Evolutionary conservation across 2,797 vertebrate species (phyloP).

Genomic region (Mareca strepera): DNA sequence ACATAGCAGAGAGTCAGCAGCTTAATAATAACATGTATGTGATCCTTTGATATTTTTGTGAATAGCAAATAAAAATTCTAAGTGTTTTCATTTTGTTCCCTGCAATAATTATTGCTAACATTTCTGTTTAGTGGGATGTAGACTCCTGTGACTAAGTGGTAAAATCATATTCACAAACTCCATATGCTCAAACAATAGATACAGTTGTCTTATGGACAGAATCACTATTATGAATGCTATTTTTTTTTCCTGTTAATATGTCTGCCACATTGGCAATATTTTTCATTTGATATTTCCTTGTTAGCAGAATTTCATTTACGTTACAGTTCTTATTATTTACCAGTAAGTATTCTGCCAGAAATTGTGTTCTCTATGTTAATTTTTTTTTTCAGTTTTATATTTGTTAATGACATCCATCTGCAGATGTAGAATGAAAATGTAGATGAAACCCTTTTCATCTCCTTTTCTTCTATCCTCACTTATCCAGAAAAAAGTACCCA

Average conservation of each 20-base stretch:
- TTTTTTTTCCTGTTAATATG: background rate
- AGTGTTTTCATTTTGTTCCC: background rate
- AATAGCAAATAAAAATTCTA: background rate
- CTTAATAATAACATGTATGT: background rate
- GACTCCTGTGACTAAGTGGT: background rate
- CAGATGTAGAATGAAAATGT: background rate
- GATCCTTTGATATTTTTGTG: background rate
- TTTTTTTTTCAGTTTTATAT: accelerated
- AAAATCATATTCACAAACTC: background rate
- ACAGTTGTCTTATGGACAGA: background rate
- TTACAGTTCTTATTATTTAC: background rate
- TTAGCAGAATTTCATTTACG: background rate
- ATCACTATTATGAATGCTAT: background rate
- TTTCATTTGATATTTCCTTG: background rate
- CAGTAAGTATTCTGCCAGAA: background rate
- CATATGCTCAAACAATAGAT: background rate
- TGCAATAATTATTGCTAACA: background rate
- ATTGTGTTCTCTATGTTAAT: background rate
- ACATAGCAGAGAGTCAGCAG: background rate
- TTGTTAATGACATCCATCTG: background rate
- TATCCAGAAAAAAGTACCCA: background rate
- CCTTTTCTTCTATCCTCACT: background rate
- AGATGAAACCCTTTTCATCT: background rate
- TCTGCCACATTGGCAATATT: background rate
- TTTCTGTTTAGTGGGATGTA: background rate